Percentiles rank a stretch among this genome's conserved stretches.
These are phyloP conservation scores for Melanotaenia duboulayi DNA, from an alignment of 2,113 vertebrate genomes.

Conservation along the genomic window DNA sequence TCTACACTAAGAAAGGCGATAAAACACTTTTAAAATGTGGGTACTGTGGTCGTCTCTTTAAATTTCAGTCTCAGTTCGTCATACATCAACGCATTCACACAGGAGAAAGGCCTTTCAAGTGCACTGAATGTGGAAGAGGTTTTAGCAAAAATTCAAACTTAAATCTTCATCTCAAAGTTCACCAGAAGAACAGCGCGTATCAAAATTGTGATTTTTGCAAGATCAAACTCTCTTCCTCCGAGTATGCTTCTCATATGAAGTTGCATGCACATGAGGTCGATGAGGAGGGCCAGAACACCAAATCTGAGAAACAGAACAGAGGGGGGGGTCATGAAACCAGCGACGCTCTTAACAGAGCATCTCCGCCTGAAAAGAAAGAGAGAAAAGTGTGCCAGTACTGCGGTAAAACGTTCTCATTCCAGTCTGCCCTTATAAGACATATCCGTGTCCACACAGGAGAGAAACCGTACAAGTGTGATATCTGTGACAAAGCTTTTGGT, in stretches of 20 bases:
- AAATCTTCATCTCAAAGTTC: conserved; percentile 78
- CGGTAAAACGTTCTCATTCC: conserved; percentile 78
- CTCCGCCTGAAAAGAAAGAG: conserved; percentile 27
- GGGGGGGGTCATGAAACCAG: neutral
- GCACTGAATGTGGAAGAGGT: conserved; percentile 76
- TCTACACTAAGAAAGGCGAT: conserved; percentile 51
- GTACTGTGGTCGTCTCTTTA: conserved; percentile 73
- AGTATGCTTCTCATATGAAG: conserved; percentile 59
- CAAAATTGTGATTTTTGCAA: conserved; percentile 66
- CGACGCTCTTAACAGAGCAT: neutral
- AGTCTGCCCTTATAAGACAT: conserved; percentile 78
- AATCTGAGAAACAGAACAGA: conserved; percentile 10
- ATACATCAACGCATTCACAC: conserved; percentile 83
- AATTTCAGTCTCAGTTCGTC: conserved; percentile 79
- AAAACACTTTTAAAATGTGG: conserved; percentile 73
- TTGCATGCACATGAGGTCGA: conserved; percentile 18
- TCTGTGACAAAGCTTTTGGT: conserved; percentile 82
- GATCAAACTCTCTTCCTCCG: conserved; percentile 43
- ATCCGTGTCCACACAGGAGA: conserved; percentile 83
- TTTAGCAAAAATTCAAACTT: conserved; percentile 83
- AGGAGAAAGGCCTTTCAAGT: conserved; percentile 81
- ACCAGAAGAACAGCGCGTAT: conserved; percentile 54
- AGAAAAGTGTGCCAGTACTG: conserved; percentile 77
- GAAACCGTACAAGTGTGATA: conserved; percentile 82
- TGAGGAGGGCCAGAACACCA: neutral